Evolutionary conservation across 1,140 invertebrate genomes (phyloP).

Genomic region (Oedothorax gibbosus): DNA sequence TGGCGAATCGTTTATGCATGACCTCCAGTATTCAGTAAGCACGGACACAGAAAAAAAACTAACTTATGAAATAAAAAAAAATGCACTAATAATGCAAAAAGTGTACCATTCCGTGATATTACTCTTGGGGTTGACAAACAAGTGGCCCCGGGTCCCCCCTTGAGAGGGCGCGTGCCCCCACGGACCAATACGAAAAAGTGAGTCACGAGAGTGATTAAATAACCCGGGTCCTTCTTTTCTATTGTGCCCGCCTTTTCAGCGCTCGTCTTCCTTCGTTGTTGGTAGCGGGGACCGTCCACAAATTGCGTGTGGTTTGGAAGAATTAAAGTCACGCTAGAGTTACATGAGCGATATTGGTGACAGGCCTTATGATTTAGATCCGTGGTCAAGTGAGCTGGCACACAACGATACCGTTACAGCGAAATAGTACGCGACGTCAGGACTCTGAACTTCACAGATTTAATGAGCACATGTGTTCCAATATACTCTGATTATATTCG

Average conservation of each 20-base stretch:
- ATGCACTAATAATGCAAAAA: slow-evolving; percentile 14
- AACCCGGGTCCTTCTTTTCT: slow-evolving; percentile 17
- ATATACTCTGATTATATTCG: too few species aligned
- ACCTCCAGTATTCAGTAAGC: slow-evolving; percentile 29
- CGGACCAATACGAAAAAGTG: slow-evolving; percentile 20
- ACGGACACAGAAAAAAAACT: slow-evolving; percentile 28
- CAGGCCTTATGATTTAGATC: too few species aligned
- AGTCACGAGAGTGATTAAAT: slow-evolving; percentile 54
- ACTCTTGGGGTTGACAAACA: slow-evolving; percentile 56
- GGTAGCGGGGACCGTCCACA: neutral
- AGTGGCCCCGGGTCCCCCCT: slow-evolving; percentile 15
- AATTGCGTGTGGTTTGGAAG: neutral
- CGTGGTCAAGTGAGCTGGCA: too few species aligned
- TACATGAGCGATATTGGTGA: neutral
- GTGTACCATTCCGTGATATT: slow-evolving; percentile 48
- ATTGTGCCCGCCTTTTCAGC: slow-evolving; percentile 16
- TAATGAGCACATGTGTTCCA: too few species aligned
- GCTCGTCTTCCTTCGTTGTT: slow-evolving; percentile 15
- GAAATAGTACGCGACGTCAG: too few species aligned
- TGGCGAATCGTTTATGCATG: slow-evolving; percentile 56
- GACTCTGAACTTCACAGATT: too few species aligned
- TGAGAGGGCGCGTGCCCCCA: neutral
- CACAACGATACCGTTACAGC: too few species aligned
- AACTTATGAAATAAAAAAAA: slow-evolving; percentile 42
- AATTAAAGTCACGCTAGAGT: neutral